phyloP scores from a whole-genome alignment of 2,888 invertebrate species.

The Drosophila gaucha region DNA sequence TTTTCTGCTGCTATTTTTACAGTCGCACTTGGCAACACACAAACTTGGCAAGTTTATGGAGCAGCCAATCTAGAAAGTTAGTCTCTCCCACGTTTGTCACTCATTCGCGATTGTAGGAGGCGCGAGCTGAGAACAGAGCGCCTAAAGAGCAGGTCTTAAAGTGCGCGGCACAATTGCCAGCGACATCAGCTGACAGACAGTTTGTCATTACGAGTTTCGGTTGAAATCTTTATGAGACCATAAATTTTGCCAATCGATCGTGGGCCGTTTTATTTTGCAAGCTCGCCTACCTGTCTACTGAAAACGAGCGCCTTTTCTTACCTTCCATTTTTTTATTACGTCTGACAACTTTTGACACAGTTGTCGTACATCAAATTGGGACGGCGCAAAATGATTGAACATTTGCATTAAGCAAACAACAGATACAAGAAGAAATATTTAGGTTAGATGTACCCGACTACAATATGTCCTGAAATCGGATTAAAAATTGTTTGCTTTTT shows the following conservation, averaged over 20 bases:
- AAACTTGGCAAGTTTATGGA: constrained; percentile 65
- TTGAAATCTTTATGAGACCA: constrained; percentile 76
- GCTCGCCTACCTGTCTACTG: constrained; percentile 29
- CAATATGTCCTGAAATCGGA: constrained; percentile 1
- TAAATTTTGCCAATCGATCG: constrained; percentile 64
- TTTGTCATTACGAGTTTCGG: constrained; percentile 67
- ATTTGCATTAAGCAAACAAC: constrained; percentile 35
- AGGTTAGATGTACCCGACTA: neutral
- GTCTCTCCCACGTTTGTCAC: constrained; percentile 48
- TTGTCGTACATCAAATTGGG: constrained; percentile 66
- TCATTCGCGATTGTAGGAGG: constrained; percentile 30
- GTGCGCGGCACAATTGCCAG: constrained; percentile 27
- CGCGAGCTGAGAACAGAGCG: constrained; percentile 9
- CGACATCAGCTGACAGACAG: constrained; percentile 50
- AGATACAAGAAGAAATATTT: neutral
- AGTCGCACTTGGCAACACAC: constrained; percentile 54
- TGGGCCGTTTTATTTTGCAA: constrained; percentile 13
- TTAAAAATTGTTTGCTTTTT: too few relatives aligned
- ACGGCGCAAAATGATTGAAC: constrained; percentile 62
- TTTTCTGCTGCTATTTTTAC: constrained; percentile 23
- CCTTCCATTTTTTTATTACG: constrained; percentile 23
- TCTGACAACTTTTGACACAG: constrained; percentile 71
- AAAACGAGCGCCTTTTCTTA: constrained; percentile 17
- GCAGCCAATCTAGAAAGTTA: constrained; percentile 67
- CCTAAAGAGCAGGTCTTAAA: constrained; percentile 37